Base-by-base conservation (phyloP, 2,113 vertebrate genomes). In the Psilopogon haemacephalus region DNA sequence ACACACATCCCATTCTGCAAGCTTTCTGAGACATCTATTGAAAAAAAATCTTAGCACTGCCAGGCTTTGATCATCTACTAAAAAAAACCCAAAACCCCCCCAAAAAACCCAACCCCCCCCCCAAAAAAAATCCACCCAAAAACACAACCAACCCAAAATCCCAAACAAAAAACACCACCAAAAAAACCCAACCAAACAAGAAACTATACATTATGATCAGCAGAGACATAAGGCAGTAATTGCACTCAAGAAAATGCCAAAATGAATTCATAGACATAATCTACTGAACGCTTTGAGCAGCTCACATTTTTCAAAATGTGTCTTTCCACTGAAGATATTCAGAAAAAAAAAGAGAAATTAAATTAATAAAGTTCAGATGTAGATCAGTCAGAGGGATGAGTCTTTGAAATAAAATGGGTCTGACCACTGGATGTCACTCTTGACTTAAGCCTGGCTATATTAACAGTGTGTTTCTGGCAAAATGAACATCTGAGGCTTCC, bases 391-490 rank as follows among this genome's bases (percentile, higher is more conserved):
- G 35, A 37, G 4, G 15, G 64, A 40, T 19, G 9, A 68, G 6
- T 24, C 4, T 42, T 48, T 1, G 42, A 80, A 87, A 55, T 33
- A 73, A 82, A 89, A 55, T 58, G 6, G 6, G 40, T 72, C n/a
- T 87, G 59, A 87, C 85, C 87, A 92, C 91, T 87, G 93, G 84
- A 95, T 89, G 93, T 93, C 91, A 87, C 81, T 82, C 59, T 87
- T 8, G 30, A 92, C 58, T 91, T 94, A 81, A 81, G 76, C 37
- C 42, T 55, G 12, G 5, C 44, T 33, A 40, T 11, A 48, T 20
- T 62, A 58, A 37, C 16, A 16, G 26, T 8, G 14, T 55, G 32
- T 78, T 95, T 94, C 46, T 71, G 35, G 60, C 75, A 86, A 70
- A 91, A 86, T 5, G 4, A 77, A 85, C 38, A 13, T 33, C 35